Evolutionary conservation across 1,140 invertebrate genomes (phyloP), one percentile per base, ranked within the genome.

Genomic region (Watersipora subatra): DNA sequence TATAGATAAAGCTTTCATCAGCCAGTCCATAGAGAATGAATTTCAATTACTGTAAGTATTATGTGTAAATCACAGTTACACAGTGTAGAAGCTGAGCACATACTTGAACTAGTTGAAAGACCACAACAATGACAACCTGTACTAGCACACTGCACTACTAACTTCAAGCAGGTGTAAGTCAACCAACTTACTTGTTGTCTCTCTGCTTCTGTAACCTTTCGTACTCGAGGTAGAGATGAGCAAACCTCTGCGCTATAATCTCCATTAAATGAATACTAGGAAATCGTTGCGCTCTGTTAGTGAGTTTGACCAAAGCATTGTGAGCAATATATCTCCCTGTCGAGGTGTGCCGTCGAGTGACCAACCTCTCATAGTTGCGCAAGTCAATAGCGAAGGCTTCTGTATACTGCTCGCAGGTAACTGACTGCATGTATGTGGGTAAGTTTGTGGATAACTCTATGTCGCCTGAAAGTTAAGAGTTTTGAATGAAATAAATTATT

Each of bases 301-400:
- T 46, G n/a, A 46, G 34, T n/a, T 46, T 46, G 7, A 46, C 7
- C 34, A 46, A 46, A 12, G 34, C 34, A 46, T 46, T 46, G 7
- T 46, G 34, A n/a, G 34, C 34, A 12, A 46, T 46, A n/a, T 12
- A n/a, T 12, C 34, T 7, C n/a, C 34, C 34, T 46, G 34, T 46
- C 7, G n/a, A 46, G 69, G 67, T 61, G 78, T 79, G 28, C 70
- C 69, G 46, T 73, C 71, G 55, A 1, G 70, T 67, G 17, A 79
- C 69, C 2, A 80, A 62, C 29, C 77, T 65, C 34, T 80, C 77
- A 65, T 75, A 75, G 65, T 76, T 79, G 64, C 75, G 73, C 24
- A 73, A 65, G 56, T 78, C 73, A 27, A 79, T 67, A 22, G 75
- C 69, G 65, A 73, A 78, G 1, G 74, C 74, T 27, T 75, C 69